Evolutionary conservation across 92 coral and sea anemone species (phyloP), one percentile per base, ranked within the genome.

Genomic region (Epizoanthus stellaris): DNA sequence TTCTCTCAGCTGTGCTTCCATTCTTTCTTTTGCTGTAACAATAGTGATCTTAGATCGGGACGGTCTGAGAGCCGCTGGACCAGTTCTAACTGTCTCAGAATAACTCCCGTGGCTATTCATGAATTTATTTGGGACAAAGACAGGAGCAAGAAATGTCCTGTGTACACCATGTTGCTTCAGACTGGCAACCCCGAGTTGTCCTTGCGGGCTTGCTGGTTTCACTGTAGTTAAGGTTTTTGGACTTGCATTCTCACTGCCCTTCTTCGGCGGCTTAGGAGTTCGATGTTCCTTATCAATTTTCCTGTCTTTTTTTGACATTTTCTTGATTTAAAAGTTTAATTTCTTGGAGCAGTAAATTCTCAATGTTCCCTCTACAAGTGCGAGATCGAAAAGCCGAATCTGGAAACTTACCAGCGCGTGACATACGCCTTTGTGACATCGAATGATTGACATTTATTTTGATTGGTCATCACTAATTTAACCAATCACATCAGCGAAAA

Each of bases 81-180:
- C 66, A 36, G 62, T 76, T 49, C 84, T 87, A 8, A 84, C 69
- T 77, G 86, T 68, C 20, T 77, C 86, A 13, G 90, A 82, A 42
- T 82, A 88, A 67, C 91, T 83, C 10, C 75, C 89, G 64, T 81
- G 77, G 6, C 89, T 90, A 40, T 79, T 89, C 89, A 88, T 85
- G 25, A 88, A 84, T 83, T 92, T 94, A 63, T 92, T 94, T 40
- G 98, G 98, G 42, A 90, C 92, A 67, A 75, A 94, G 20, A 94
- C 95, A n/a, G 98, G 98, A 53, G 88, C 95, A 36, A 94, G 90
- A 39, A 86, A 77, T 16, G 83, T 79, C 38, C 61, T 43, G 43
- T 79, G 83, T 42, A 20, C 43, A 13, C 68, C 70, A 77, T 61
- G 15, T 40, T 77, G 57, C 47, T 62, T 77, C 12, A 63, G 71